A percentile compares a stretch with the other conserved stretches of the same genome.
Evolutionary conservation across 2,113 vertebrate genomes (phyloP).

Genomic region (Sorex araneus): DNA sequence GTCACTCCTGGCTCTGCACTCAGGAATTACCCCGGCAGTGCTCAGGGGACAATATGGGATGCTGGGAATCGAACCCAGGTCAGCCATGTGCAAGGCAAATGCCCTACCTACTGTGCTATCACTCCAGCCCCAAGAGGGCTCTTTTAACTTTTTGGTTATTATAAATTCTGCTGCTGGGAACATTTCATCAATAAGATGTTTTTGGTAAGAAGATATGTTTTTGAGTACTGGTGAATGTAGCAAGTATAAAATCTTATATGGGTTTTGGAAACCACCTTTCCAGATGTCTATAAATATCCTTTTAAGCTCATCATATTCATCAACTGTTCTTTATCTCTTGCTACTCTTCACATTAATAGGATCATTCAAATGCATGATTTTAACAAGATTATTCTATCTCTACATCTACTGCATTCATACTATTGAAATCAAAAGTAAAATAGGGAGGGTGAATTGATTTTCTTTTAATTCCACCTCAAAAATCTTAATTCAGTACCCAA

Average conservation of each 20-base stretch:
- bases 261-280: constrained; percentile 28
- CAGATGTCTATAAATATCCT: neutral
- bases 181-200: neutral
- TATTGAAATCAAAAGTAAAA: constrained; percentile 26
- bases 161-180: constrained; percentile 9
- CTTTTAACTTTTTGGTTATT: constrained; percentile 28
- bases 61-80: too few relatives aligned
- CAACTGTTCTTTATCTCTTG: neutral
- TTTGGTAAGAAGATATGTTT: constrained; percentile 23
- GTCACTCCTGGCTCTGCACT: too few relatives aligned
- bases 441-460: constrained; percentile 8
- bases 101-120: too few relatives aligned
- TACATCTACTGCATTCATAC: neutral
- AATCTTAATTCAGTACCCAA: neutral
- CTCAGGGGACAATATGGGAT: too few relatives aligned
- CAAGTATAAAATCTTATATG: constrained; percentile 37
- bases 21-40: too few relatives aligned
- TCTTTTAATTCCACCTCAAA: neutral
- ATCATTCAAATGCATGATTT: neutral
- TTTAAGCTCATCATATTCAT: neutral
- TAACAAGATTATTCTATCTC: neutral
- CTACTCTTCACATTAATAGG: neutral
- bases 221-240: neutral
- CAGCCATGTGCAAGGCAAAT: too few relatives aligned
- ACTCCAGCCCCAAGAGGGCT: too few relatives aligned